Base-by-base conservation (phyloP, 2,888 invertebrate genomes). In the Caenorhabditis sp. region DNA sequence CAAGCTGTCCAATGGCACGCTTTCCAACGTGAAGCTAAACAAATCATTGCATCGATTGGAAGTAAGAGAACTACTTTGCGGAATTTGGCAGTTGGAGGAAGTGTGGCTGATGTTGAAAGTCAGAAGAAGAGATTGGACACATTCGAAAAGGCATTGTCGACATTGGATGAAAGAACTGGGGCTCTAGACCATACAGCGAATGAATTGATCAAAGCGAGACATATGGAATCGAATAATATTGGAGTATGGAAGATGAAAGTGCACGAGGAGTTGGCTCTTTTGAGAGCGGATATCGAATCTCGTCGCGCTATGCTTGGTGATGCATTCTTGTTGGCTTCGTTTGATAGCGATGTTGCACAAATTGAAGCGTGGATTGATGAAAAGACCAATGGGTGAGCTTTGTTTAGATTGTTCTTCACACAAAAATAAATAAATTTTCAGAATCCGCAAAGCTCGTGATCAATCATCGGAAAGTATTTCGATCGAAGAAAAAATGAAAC, bases 401-500 rank as follows among this genome's bases (percentile, higher is more conserved):
- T 31, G 31, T 31, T 31, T 4, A 31, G 31, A 31, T 7, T 31
- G 4, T 31, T 7, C 10, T 31, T 31, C n/a, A n/a, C n/a, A 10
- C 31, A 31, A 31, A 10, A 31, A 7, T 31, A 31, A 4, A 7
- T 4, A 7, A 7, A 7, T 31, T 31, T 31, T 31, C 31, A 31
- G 31, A 54, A 70, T 80, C 25, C 90, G 95, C 8, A 93, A 93
- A 70, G 92, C 93, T 0, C 93, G 94, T 8, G 92, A 91, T 76
- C 91, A 91, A 67, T 92, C 91, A 26, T 93, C 93, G 86, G 93
- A 93, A 7, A 92, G 93, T 0, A 93, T 92, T 85, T 90, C 90
- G 75, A 90, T 97, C 2, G 95, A 96, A 87, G 96, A 95, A 85
- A 97, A 97, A 90, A 95, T 97, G 83, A 94, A 95, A 89, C 93